Percentiles rank a stretch among this genome's conserved stretches.
phyloP scores from a whole-genome alignment of 2,888 invertebrate species.

The Cataglyphis livida region DNA sequence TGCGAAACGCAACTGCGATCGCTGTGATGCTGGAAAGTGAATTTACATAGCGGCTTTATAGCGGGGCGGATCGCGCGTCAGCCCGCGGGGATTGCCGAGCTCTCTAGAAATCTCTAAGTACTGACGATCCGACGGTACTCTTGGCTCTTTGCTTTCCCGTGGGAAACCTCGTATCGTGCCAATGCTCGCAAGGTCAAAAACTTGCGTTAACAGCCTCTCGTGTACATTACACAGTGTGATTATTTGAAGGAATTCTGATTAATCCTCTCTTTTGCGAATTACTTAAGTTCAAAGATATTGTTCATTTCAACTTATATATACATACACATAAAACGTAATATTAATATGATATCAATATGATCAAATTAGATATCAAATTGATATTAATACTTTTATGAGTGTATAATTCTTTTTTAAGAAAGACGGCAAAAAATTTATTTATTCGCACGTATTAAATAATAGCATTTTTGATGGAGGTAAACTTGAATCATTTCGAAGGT shows the following conservation, averaged over 20 bases:
- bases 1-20: slow-evolving; percentile 73
- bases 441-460: neutral
- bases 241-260: slow-evolving; percentile 30
- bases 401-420: neutral
- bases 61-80: slow-evolving; percentile 36
- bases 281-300: neutral
- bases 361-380: neutral
- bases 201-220: slow-evolving; percentile 20
- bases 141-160: slow-evolving; percentile 37
- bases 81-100: slow-evolving; percentile 9
- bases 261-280: slow-evolving; percentile 11
- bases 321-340: neutral
- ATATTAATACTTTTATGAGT: neutral
- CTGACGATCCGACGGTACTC: slow-evolving; percentile 29
- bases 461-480: neutral
- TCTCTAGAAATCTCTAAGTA: slow-evolving; percentile 33
- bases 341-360: neutral
- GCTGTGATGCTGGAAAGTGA: slow-evolving; percentile 60
- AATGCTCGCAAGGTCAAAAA: slow-evolving; percentile 25
- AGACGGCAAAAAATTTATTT: neutral
- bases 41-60: slow-evolving; percentile 63
- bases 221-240: neutral
- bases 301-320: neutral
- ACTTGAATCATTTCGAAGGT: neutral
- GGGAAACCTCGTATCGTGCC: slow-evolving; percentile 35